Percentiles rank a stretch among this genome's conserved stretches.
Evolutionary conservation across 2,797 vertebrate genomes (phyloP).

Genomic region (Gadopsis marmoratus): DNA sequence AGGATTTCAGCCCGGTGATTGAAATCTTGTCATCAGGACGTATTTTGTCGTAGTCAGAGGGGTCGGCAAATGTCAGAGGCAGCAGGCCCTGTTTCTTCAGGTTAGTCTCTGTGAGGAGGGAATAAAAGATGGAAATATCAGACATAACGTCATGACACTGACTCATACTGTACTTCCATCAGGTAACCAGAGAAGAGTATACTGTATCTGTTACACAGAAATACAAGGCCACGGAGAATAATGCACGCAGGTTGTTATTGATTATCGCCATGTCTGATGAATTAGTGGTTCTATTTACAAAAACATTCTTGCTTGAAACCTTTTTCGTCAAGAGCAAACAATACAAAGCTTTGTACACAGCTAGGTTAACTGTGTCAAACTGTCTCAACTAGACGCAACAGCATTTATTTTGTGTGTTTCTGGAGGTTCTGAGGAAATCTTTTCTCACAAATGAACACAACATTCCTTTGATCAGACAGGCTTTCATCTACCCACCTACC

Average conservation of each 20-base stretch:
- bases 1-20: slow-evolving; percentile 88
- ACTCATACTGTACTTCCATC: slow-evolving; percentile 2
- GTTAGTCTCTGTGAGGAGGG: slow-evolving; percentile 79
- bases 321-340: neutral
- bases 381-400: neutral
- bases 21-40: slow-evolving; percentile 93
- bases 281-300: slow-evolving; percentile 10
- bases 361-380: neutral
- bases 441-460: slow-evolving; percentile 5
- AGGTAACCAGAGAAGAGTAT: slow-evolving; percentile 44
- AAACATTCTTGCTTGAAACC: slow-evolving; percentile 3
- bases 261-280: slow-evolving; percentile 24
- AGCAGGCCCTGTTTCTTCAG: slow-evolving; percentile 86
- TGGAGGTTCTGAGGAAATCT: neutral
- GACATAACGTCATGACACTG: neutral
- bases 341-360: neutral
- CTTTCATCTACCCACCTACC: slow-evolving; percentile 14
- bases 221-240: slow-evolving; percentile 49
- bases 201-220: slow-evolving; percentile 25
- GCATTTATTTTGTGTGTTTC: neutral
- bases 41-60: slow-evolving; percentile 93
- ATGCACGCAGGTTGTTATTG: slow-evolving; percentile 14
- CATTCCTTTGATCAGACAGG: neutral
- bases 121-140: neutral
- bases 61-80: slow-evolving; percentile 91